Conservation (phyloP, 2,888 invertebrate species). For the Dasysyrphus tricinctus region DNA sequence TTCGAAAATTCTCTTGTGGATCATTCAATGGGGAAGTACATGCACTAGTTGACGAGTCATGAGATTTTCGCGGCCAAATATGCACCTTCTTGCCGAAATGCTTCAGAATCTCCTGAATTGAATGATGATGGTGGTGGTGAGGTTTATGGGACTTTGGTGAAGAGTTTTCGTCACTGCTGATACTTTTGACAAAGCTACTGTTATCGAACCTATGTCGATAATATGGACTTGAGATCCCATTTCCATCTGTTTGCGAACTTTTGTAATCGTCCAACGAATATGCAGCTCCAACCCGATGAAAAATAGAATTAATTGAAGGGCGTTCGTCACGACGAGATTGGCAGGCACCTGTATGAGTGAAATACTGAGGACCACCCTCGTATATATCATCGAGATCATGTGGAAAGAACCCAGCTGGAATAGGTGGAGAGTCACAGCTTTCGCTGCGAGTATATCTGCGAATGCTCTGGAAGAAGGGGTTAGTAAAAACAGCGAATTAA, state of each 20-base stretch:
- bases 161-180: constrained; percentile 79
- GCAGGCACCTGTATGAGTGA: constrained; percentile 82
- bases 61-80: constrained; percentile 88
- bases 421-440: constrained; percentile 79
- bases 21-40: constrained; percentile 84
- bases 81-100: constrained; percentile 90
- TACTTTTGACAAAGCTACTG: constrained; percentile 81
- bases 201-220: constrained; percentile 82
- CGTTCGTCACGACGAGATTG: constrained; percentile 79
- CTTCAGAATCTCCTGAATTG: constrained; percentile 90
- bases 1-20: constrained; percentile 87
- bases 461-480: constrained; percentile 77
- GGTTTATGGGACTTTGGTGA: constrained; percentile 79
- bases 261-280: constrained; percentile 82
- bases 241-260: constrained; percentile 53
- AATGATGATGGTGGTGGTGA: constrained; percentile 84
- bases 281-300: constrained; percentile 81
- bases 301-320: constrained; percentile 82
- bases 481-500: not conserved
- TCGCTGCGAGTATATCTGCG: constrained; percentile 80
- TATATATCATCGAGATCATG: constrained; percentile 83
- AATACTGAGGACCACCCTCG: constrained; percentile 83
- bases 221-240: constrained; percentile 48
- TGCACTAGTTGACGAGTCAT: constrained; percentile 84
- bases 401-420: constrained; percentile 81